Evolutionary conservation across 2,888 invertebrate genomes (phyloP).

Genomic region (Amphipoea lucens): DNA sequence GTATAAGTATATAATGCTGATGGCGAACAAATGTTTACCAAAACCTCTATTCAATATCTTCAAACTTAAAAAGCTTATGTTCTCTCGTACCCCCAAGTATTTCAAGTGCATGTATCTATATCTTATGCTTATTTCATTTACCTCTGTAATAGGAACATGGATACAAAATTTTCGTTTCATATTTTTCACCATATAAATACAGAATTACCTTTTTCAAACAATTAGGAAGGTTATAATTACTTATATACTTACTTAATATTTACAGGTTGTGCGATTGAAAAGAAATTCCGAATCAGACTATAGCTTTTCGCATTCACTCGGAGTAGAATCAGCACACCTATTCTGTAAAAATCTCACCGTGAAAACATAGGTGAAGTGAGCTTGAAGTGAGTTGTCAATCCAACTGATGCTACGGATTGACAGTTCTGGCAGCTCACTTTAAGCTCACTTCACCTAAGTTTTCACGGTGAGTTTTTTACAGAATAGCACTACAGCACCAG

Average conservation of each 20-base stretch:
- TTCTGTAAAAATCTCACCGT: too few species aligned
- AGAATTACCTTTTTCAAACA: slow-evolving; percentile 28
- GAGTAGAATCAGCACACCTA: not conserved
- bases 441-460: too few species aligned
- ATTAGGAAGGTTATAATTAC: not conserved
- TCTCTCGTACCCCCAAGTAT: slow-evolving; percentile 5
- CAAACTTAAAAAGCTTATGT: slow-evolving; percentile 13
- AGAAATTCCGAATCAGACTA: slow-evolving; percentile 8
- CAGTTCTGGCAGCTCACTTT: too few species aligned
- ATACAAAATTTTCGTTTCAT: not conserved
- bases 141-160: not conserved
- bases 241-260: not conserved
- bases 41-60: slow-evolving; percentile 16
- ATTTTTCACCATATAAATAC: slow-evolving; percentile 20
- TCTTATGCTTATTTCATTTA: slow-evolving; percentile 22
- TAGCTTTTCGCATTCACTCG: slow-evolving; percentile 13
- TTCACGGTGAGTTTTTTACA: too few species aligned
- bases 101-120: not conserved
- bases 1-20: not conserved
- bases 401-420: too few species aligned
- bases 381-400: too few species aligned
- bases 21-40: not conserved
- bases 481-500: too few species aligned
- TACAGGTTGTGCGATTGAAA: slow-evolving; percentile 17
- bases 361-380: too few species aligned